phyloP scores from a whole-genome alignment of 2,113 vertebrate genomes.

The Poecilia latipinna region DNA sequence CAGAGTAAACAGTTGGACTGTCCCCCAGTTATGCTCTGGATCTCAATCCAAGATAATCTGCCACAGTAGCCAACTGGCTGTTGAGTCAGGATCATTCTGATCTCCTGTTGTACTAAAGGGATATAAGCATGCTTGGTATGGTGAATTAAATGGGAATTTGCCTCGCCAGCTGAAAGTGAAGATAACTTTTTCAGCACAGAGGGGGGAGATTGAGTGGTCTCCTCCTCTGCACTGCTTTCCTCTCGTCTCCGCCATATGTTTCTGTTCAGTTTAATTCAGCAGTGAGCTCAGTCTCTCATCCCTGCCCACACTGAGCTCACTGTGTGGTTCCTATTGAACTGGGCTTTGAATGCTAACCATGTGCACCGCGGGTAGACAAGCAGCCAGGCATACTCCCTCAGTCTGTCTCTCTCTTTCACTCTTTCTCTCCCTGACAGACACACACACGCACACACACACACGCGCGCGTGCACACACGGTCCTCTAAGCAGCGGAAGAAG shows the following conservation, averaged over 20 bases:
- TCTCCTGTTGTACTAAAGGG: slow-evolving; percentile 43
- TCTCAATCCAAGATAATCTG: slow-evolving; percentile 60
- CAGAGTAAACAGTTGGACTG: slow-evolving; percentile 62
- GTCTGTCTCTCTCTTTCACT: not conserved
- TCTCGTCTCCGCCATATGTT: slow-evolving; percentile 51
- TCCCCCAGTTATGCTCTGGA: slow-evolving; percentile 53
- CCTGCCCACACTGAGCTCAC: slow-evolving; percentile 55
- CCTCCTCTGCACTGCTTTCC: not conserved
- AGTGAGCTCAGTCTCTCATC: slow-evolving; percentile 54
- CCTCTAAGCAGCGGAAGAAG: slow-evolving; percentile 56
- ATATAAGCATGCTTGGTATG: slow-evolving; percentile 15
- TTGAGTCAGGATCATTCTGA: slow-evolving; percentile 50
- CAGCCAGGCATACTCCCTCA: slow-evolving; percentile 42
- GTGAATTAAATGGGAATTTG: slow-evolving; percentile 43
- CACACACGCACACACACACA: not conserved
- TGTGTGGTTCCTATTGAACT: slow-evolving; percentile 72
- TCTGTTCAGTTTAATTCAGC: slow-evolving; percentile 58
- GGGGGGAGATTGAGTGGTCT: not conserved
- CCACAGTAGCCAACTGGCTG: slow-evolving; percentile 49
- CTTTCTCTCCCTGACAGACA: slow-evolving; percentile 8
- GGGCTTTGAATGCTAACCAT: slow-evolving; percentile 72
- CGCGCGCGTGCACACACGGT: not conserved
- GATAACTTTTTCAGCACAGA: slow-evolving; percentile 10
- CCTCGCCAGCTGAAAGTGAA: slow-evolving; percentile 19
- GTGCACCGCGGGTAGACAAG: slow-evolving; percentile 59